Base-by-base conservation (phyloP, 2,797 vertebrate species). In the Hylomyscus alleni region DNA sequence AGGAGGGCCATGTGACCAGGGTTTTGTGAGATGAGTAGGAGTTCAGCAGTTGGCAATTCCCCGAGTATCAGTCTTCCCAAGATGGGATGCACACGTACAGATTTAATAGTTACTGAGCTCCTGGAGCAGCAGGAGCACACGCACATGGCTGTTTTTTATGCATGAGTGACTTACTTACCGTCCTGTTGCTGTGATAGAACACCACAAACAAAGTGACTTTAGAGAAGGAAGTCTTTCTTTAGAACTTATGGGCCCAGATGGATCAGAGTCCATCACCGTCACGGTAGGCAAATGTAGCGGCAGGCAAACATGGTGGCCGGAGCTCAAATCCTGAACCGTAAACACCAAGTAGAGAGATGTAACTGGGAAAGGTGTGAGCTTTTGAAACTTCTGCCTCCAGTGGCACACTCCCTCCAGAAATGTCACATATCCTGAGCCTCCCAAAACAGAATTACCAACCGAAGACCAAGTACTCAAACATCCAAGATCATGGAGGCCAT, bases 31-130 rank as follows among this genome's bases (percentile, higher is more conserved):
- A 50, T 60, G 12, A 58, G 1, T 60, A 92, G 62, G 60, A 80
- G 92, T 76, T 93, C 20, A 4, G 6, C 8, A 4, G 62, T 56
- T 34, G 34, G 80, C 60, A 77, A 56, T 37, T 3, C 13, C 52
- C 26, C n/a, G 2, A 0, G 6, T 15, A n/a, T 0, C 3, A 54
- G 19, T 50, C 40, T 81, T 14, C 60, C 17, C 47, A n/a, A 29
- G 78, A 34, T 73, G 4, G 86, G 9, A 29, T 13, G 15, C 7
- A 2, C 12, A 17, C 2, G 54, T 26, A 40, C n/a, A 34, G 80
- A 72, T 50, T 73, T n/a, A 73, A 50, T 15, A 22, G 31, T 29
- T 22, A 6, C 88, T 50, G 37, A 24, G n/a, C 50, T 60, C 75
- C 44, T 3, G 7, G 52, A 44, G 20, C 7, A 24, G 34, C 10